Evolutionary conservation across 2,113 vertebrate species (phyloP).

Genomic region (Caranx ignobilis): DNA sequence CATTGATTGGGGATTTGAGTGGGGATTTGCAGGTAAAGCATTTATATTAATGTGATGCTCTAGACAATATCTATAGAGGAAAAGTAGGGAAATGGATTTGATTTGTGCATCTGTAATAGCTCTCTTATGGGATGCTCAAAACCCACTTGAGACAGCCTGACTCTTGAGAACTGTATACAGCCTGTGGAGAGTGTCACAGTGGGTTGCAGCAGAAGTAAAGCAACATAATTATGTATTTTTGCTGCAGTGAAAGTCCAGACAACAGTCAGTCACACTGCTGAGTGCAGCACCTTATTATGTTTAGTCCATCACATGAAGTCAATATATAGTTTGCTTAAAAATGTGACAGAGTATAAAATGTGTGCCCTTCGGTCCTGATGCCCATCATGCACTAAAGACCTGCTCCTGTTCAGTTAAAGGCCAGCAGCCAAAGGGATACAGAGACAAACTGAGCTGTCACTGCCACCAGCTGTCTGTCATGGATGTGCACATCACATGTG

Average conservation of each 20-base stretch:
- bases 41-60: background rate
- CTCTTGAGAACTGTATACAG: conserved; percentile 7
- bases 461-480: conserved; percentile 32
- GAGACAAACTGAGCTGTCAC: conserved; percentile 22
- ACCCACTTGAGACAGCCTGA: conserved; percentile 30
- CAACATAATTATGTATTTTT: background rate
- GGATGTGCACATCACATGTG: background rate
- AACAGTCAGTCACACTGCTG: background rate
- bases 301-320: background rate
- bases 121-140: conserved; percentile 5
- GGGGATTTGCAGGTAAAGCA: too few species aligned
- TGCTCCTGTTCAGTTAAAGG: conserved; percentile 30
- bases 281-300: too few species aligned
- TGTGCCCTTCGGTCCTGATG: background rate
- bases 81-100: background rate
- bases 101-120: background rate
- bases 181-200: background rate
- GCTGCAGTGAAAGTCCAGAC: background rate
- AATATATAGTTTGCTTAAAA: background rate
- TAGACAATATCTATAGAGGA: background rate
- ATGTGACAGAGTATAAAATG: background rate
- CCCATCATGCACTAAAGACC: background rate
- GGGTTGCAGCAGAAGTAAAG: background rate
- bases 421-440: conserved; percentile 18
- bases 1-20: background rate